Evolutionary conservation across 2,888 invertebrate genomes (phyloP).

Genomic region (Acleris emargana): DNA sequence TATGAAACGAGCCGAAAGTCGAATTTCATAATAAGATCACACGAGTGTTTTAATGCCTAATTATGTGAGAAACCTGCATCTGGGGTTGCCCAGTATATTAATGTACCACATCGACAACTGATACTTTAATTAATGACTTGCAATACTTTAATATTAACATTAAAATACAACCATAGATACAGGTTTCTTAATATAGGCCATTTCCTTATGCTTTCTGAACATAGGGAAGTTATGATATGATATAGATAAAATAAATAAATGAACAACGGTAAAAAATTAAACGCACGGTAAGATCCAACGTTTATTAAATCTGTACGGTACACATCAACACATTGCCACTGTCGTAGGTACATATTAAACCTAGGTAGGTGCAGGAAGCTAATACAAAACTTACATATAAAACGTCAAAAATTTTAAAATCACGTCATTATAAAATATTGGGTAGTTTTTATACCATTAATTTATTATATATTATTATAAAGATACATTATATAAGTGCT

Average conservation of each 20-base stretch:
- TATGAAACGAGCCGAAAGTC: too few species aligned
- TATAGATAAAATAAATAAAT: not conserved
- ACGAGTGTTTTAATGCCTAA: too few species aligned
- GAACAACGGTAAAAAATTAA: conserved; percentile 13
- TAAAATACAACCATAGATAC: too few species aligned
- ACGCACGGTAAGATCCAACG: conserved; percentile 61
- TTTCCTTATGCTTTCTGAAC: too few species aligned
- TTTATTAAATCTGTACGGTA: conserved; percentile 81
- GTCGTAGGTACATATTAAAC: conserved; percentile 50
- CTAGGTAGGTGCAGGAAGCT: conserved; percentile 64
- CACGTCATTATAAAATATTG: conserved; percentile 52
- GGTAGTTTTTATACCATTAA: conserved; percentile 43
- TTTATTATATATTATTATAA: conserved; percentile 35
- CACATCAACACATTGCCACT: conserved; percentile 62
- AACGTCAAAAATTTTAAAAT: conserved; percentile 57
- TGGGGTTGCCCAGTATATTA: too few species aligned
- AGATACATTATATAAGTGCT: conserved; percentile 37
- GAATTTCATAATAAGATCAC: too few species aligned
- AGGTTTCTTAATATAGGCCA: too few species aligned
- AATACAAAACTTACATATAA: conserved; percentile 52
- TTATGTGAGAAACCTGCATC: not conserved
- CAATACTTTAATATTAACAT: too few species aligned
- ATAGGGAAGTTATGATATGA: too few species aligned
- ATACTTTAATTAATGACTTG: too few species aligned
- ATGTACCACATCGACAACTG: too few species aligned